A percentile compares a stretch with the other conserved stretches of the same genome.
phyloP scores from a whole-genome alignment of 2,888 invertebrate genomes.

The Panopea generosa region DNA sequence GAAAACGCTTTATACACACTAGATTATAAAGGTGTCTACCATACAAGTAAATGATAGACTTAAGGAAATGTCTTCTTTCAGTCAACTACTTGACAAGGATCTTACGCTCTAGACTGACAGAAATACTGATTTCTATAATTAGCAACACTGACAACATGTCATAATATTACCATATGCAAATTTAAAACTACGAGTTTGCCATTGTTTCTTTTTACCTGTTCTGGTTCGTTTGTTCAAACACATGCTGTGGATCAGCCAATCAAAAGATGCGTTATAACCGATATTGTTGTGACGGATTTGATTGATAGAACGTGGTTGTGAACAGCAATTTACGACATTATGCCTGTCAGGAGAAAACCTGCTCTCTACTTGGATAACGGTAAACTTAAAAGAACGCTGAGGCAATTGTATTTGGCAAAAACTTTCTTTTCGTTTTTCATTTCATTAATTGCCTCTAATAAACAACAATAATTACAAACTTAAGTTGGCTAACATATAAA shows the following conservation, averaged over 20 bases:
- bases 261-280: conserved; percentile 11
- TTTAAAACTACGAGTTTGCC: not conserved
- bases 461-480: too few relatives aligned
- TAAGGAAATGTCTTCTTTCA: too few relatives aligned
- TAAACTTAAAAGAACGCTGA: too few relatives aligned
- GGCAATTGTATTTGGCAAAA: too few relatives aligned
- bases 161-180: conserved; percentile 2
- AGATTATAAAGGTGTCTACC: too few relatives aligned
- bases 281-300: conserved; percentile 15
- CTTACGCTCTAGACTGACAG: not conserved
- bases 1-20: too few relatives aligned
- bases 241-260: conserved; percentile 37
- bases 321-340: conserved; percentile 2
- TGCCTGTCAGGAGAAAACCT: not conserved
- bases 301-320: conserved; percentile 24
- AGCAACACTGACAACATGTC: conserved; percentile 10
- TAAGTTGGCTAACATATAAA: too few relatives aligned
- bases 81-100: too few relatives aligned
- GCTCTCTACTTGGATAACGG: not conserved
- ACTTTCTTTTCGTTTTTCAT: too few relatives aligned
- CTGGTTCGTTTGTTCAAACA: conserved; percentile 31
- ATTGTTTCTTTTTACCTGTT: conserved; percentile 4
- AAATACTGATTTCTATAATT: conserved; percentile 7
- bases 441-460: too few relatives aligned
- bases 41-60: too few relatives aligned